Base-by-base conservation (phyloP, 2,797 vertebrate species). In the Peromyscus nudipes region DNA sequence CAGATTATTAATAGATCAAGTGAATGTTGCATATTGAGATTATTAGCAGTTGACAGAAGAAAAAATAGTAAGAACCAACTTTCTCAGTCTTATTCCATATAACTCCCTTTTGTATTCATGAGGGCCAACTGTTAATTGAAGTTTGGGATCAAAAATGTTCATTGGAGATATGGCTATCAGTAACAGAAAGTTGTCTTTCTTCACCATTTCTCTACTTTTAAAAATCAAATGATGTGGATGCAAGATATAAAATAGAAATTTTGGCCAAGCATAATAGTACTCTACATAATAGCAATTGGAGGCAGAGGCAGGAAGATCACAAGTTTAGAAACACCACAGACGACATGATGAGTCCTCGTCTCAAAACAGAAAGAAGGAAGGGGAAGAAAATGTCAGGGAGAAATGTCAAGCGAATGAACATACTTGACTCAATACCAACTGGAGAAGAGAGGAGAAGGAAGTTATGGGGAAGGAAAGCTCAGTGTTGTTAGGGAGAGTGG, bases 81-180 rank as follows among this genome's bases (percentile, higher is more conserved):
- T 95, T 93, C 90, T 77, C 40, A 71, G 55, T 69, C 43, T 55
- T 21, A 55, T 79, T 86, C 85, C 85, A 91, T 23, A n/a, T 69
- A 65, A 95, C 76, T 95, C 11, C 43, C 49, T 52, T 92, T 89
- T 86, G 40, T 84, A 43, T 96, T 84, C 49, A 89, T 77, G n/a
- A 94, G 9, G 25, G 57, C 69, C 77, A 92, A 94, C 73, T 75
- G 17, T n/a, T 89, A 93, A 14, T 40, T 92, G 64, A 91, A 90
- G 65, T 52, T 5, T 11, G 19, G 55, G 40, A 40, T 19, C 37
- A 90, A 95, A 95, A 75, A 87, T 14, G 31, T 86, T 92, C 34
- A 79, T 21, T 73, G 10, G 37, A 34, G 19, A 73, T 17, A 5
- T 46, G 37, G 4, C 52, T 90, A 85, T 67, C 91, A 65, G 34